A percentile compares a stretch with the other conserved stretches of the same genome.
Conservation (phyloP, 2,797 vertebrate species). For the Myotis myotis region DNA sequence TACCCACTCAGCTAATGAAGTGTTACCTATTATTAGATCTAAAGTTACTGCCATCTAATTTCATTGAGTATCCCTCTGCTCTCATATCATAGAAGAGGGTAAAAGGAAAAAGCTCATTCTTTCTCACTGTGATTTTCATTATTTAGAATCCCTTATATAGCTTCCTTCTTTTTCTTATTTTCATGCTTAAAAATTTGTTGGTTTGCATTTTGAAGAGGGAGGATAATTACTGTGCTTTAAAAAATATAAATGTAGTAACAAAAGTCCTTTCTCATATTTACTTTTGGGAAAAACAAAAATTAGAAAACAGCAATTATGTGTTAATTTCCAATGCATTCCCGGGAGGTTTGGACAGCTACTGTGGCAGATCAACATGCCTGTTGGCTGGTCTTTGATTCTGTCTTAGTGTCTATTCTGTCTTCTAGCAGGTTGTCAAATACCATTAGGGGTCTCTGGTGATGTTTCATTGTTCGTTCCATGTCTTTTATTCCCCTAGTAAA, state of each 20-base stretch:
- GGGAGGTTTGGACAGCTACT: slow-evolving; percentile 56
- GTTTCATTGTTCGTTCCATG: slow-evolving; percentile 64
- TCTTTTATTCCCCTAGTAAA: slow-evolving; percentile 63
- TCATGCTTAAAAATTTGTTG: slow-evolving; percentile 62
- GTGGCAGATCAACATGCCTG: slow-evolving; percentile 67
- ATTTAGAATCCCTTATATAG: slow-evolving; percentile 57
- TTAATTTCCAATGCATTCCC: slow-evolving; percentile 75
- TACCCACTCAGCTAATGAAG: neutral
- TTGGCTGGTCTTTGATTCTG: slow-evolving; percentile 70
- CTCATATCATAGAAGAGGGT: slow-evolving; percentile 1
- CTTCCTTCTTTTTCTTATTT: slow-evolving; percentile 66
- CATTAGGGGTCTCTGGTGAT: slow-evolving; percentile 72
- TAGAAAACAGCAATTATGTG: slow-evolving; percentile 69
- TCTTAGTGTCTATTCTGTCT: slow-evolving; percentile 73
- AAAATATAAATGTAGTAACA: neutral
- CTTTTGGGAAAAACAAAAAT: slow-evolving; percentile 65
- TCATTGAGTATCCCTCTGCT: slow-evolving; percentile 46
- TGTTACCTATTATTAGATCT: slow-evolving; percentile 49
- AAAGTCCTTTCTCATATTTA: slow-evolving; percentile 30
- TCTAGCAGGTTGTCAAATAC: slow-evolving; percentile 80
- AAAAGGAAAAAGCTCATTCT: slow-evolving; percentile 48
- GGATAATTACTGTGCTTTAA: slow-evolving; percentile 5
- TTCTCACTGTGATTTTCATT: slow-evolving; percentile 67
- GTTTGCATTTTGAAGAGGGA: slow-evolving; percentile 42
- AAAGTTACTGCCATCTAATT: slow-evolving; percentile 54